phyloP scores from a whole-genome alignment of 2,113 vertebrate species.

The Erythrolamprus reginae region DNA sequence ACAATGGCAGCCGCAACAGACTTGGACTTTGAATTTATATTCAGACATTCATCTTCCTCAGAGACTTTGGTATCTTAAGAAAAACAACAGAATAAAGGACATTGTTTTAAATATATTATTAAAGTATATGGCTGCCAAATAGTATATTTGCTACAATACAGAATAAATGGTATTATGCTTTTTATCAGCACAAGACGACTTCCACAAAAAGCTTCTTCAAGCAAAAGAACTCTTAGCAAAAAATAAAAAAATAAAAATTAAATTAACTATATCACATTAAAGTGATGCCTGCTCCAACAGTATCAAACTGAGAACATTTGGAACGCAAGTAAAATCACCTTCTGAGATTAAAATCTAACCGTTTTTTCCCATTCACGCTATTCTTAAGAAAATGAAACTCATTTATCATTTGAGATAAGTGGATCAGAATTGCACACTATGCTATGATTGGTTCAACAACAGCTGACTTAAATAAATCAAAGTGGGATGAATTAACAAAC shows the following conservation, averaged over 20 bases:
- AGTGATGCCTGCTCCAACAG: not conserved
- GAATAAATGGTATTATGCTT: not conserved
- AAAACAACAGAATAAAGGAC: constrained; percentile 3
- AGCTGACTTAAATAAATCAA: not conserved
- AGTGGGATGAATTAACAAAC: not conserved
- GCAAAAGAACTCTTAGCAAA: not conserved
- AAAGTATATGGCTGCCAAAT: not conserved
- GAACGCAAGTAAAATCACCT: not conserved
- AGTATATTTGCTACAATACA: not conserved
- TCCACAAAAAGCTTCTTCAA: not conserved
- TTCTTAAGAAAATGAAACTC: not conserved
- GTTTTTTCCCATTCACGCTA: not conserved
- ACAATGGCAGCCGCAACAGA: not conserved
- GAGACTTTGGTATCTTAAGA: not conserved
- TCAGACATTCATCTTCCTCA: constrained; percentile 17
- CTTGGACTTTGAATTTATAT: constrained; percentile 4
- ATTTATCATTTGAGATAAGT: not conserved
- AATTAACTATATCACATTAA: not conserved
- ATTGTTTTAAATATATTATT: not conserved
- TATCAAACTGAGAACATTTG: not conserved
- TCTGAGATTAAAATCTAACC: not conserved
- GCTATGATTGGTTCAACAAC: not conserved
- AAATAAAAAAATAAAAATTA: not conserved
- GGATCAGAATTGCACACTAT: not conserved
- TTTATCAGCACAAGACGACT: not conserved